phyloP scores from a whole-genome alignment of 2,888 invertebrate species.

The Campoplex nolae region DNA sequence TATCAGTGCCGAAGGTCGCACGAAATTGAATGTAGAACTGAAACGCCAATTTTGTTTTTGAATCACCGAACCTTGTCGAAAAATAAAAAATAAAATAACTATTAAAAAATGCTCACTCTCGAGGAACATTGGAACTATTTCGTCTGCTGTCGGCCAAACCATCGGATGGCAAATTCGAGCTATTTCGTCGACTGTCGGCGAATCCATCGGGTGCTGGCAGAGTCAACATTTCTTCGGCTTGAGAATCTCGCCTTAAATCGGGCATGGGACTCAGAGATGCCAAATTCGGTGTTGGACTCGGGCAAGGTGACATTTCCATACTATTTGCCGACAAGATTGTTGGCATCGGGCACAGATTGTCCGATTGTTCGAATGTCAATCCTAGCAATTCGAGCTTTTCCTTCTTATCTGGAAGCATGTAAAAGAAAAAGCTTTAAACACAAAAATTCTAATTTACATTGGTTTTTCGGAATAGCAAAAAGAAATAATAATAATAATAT shows the following conservation, averaged over 20 bases:
- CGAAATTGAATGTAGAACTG: slow-evolving; percentile 77
- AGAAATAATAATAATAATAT: not conserved
- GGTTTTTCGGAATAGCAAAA: not conserved
- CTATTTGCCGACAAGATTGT: slow-evolving; percentile 84
- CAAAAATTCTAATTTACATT: not conserved
- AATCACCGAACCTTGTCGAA: not conserved
- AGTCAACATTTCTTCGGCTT: slow-evolving; percentile 86
- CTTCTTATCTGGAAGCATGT: slow-evolving; percentile 36
- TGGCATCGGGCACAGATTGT: slow-evolving; percentile 79
- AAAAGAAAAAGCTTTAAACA: not conserved
- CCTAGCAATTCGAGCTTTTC: slow-evolving; percentile 62
- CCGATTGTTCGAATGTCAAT: slow-evolving; percentile 57
- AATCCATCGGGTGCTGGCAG: slow-evolving; percentile 93
- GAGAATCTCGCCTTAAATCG: slow-evolving; percentile 88
- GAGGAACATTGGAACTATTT: slow-evolving; percentile 79
- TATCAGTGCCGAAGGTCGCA: slow-evolving; percentile 66
- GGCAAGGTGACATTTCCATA: slow-evolving; percentile 85
- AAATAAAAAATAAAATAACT: not conserved
- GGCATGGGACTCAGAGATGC: slow-evolving; percentile 89
- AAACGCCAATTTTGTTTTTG: not conserved
- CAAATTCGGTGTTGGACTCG: slow-evolving; percentile 86
- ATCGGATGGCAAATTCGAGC: slow-evolving; percentile 86
- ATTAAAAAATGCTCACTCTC: slow-evolving; percentile 72
- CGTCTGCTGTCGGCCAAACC: slow-evolving; percentile 93
- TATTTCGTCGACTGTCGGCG: slow-evolving; percentile 90